Percentiles rank a stretch among this genome's conserved stretches.
phyloP scores from a whole-genome alignment of 1,140 invertebrate species.

The Nilaparvata lugens region DNA sequence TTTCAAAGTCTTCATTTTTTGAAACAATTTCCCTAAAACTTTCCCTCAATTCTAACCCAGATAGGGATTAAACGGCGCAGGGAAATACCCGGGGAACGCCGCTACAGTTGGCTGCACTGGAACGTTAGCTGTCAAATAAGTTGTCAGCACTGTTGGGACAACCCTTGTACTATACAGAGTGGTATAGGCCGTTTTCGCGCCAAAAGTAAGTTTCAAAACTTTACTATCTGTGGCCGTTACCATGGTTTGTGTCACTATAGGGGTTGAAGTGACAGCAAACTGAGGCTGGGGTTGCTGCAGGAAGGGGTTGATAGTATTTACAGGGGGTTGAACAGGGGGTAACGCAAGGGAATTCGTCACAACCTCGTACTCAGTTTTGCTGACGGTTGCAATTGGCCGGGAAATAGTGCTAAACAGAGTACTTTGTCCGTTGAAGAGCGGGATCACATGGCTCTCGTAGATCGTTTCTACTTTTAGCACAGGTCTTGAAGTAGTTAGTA shows the following conservation, averaged over 20 bases:
- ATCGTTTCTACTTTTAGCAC: constrained; percentile 63
- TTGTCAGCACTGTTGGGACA: constrained; percentile 71
- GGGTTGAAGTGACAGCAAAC: constrained; percentile 69
- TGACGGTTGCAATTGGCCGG: constrained; percentile 60
- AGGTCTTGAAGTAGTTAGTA: constrained; percentile 67
- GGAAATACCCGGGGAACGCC: constrained; percentile 59
- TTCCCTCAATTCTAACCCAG: constrained; percentile 46
- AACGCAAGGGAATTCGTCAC: constrained; percentile 58
- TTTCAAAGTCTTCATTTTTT: too few species aligned
- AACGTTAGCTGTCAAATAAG: constrained; percentile 67
- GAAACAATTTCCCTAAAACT: not conserved
- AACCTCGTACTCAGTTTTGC: constrained; percentile 62
- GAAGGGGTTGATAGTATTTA: constrained; percentile 42
- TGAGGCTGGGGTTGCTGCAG: constrained; percentile 47
- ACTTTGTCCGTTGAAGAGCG: constrained; percentile 59
- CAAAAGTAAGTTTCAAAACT: constrained; percentile 75
- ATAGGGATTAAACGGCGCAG: constrained; percentile 54
- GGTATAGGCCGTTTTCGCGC: constrained; percentile 78
- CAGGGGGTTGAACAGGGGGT: constrained; percentile 36
- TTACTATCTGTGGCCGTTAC: constrained; percentile 72
- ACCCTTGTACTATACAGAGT: constrained; percentile 76
- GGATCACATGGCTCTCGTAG: constrained; percentile 71
- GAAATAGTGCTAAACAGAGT: constrained; percentile 68
- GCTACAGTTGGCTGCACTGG: constrained; percentile 50
- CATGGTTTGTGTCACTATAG: constrained; percentile 66